Percentiles rank a stretch among this genome's conserved stretches.
Evolutionary conservation across 2,888 invertebrate species (phyloP).

Genomic region (Drosophila fungiperda): DNA sequence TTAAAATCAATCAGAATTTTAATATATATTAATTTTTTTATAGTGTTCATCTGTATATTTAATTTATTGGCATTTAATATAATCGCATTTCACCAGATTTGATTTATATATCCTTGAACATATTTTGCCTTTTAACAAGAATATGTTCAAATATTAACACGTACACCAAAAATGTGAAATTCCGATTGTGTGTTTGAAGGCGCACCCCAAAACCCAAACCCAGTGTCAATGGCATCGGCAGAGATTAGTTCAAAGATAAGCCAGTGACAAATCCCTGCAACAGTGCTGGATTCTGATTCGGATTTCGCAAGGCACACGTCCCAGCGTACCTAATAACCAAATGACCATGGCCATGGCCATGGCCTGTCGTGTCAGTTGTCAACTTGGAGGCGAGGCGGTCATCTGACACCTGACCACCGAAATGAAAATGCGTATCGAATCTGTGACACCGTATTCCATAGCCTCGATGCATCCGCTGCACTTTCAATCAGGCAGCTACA

Average conservation of each 20-base stretch:
- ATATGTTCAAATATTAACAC: neutral
- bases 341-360: conserved; percentile 32
- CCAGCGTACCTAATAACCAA: neutral
- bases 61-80: neutral
- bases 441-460: conserved; percentile 11
- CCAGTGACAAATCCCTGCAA: neutral
- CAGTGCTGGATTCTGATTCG: neutral
- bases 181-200: conserved; percentile 16
- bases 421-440: conserved; percentile 74
- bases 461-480: conserved; percentile 48
- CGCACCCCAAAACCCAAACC: conserved; percentile 30
- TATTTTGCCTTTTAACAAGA: neutral
- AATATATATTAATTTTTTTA: neutral
- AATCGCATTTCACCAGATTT: neutral
- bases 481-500: conserved; percentile 74
- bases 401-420: conserved; percentile 70
- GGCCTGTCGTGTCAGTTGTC: conserved; percentile 73
- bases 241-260: conserved; percentile 25
- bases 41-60: neutral
- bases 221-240: conserved; percentile 45
- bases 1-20: neutral
- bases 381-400: conserved; percentile 65
- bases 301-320: neutral
- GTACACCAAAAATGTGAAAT: conserved; percentile 1
- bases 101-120: neutral